Evolutionary conservation across 2,113 vertebrate genomes (phyloP), one percentile per base, ranked within the genome.

Genomic region (Scopus umbretta): DNA sequence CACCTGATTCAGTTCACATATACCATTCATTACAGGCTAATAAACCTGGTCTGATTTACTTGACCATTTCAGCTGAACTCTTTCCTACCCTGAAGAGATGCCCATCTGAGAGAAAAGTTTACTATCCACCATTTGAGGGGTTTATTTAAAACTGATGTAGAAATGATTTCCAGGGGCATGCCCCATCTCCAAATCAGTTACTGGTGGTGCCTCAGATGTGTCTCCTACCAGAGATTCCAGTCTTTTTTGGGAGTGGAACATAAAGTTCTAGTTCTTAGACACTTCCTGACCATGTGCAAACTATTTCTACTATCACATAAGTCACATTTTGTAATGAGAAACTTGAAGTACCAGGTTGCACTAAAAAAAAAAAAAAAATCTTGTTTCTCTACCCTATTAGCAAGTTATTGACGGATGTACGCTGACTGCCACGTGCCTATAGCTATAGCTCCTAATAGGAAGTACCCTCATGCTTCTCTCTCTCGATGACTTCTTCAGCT

Each of bases 321-420:
- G 76, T 95, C 63, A 86, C 66, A 75, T 90, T 90, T 80, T 91
- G 16, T 76, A 92, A 87, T 55, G 42, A 92, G 81, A 96, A 93
- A 86, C 58, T 16, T 25, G 16, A 88, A 94, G 20, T 70, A 53
- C 23, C 9, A 78, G 45, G 67, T 86, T 92, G 45, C 42, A 71
- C 4, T n/a, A n/a, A n/a, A n/a, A 2, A 61, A 59, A 58, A 81
- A 58, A 81, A 90, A 74, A 52, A 45, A n/a, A 13, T 13, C 63
- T 85, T 65, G 12, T 73, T 96, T 84, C 85, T 84, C 42, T 49
- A 27, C 27, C 45, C 26, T 84, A 34, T 90, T 90, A 92, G 59
- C 65, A 61, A 93, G 47, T 38, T 70, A 6, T 19, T 91, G 65
- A 80, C 78, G 80, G 53, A 89, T 62, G 75, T 21, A 56, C 0